Percentiles rank a stretch among this genome's conserved stretches.
These are phyloP conservation scores for Ceuthmochares aereus DNA, from an alignment of 2,113 vertebrate species.

Conservation along the genomic window DNA sequence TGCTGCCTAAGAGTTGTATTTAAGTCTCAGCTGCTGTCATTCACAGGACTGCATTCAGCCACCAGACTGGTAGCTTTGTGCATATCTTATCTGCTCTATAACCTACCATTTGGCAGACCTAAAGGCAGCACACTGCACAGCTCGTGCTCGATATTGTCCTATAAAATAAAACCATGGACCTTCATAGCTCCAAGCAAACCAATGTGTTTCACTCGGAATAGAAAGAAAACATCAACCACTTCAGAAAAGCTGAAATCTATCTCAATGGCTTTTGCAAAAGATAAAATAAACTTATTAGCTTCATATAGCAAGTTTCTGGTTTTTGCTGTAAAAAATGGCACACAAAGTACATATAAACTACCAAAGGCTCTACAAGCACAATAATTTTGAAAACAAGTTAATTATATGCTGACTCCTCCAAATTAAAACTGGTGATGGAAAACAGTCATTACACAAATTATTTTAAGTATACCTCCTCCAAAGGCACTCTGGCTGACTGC, in stretches of 20 bases:
- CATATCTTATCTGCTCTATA: background rate
- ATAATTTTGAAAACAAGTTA: background rate
- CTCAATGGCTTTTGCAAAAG: background rate
- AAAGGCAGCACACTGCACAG: background rate
- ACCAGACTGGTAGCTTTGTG: background rate
- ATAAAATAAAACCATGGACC: background rate
- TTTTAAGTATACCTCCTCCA: background rate
- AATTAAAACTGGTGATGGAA: background rate
- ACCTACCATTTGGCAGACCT: background rate
- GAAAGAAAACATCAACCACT: background rate
- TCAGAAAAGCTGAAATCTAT: background rate
- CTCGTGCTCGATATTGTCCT: background rate
- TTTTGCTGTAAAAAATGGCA: background rate
- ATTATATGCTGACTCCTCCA: background rate
- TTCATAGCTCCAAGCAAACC: background rate
- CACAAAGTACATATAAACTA: background rate
- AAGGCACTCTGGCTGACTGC: background rate
- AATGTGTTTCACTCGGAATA: background rate
- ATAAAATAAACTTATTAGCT: background rate
- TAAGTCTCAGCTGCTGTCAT: background rate
- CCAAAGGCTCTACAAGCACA: background rate
- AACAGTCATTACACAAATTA: background rate
- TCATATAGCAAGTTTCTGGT: background rate
- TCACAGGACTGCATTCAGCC: background rate
- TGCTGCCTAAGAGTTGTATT: background rate